These are phyloP conservation scores for Cirrhinus molitorella DNA, from an alignment of 2,797 vertebrate species.

Conservation along the genomic window DNA sequence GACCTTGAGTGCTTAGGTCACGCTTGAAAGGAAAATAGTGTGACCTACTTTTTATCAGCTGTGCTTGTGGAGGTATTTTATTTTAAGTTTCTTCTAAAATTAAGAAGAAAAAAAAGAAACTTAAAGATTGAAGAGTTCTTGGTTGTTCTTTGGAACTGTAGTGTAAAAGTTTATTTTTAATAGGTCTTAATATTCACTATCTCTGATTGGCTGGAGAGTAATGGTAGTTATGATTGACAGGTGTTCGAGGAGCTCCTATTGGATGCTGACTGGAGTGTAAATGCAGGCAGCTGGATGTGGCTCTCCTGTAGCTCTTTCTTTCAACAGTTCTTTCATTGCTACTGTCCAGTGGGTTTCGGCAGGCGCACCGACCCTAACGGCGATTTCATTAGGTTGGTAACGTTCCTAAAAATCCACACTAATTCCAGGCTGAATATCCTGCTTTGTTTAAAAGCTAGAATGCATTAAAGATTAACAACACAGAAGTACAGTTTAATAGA, in stretches of 20 bases:
- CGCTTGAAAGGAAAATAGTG: neutral
- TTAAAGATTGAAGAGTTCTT: too few species aligned
- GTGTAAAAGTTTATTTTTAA: neutral
- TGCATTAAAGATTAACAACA: conserved; percentile 23
- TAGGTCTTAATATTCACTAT: neutral
- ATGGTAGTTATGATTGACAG: conserved; percentile 49
- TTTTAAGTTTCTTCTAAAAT: neutral
- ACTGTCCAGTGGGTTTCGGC: conserved; percentile 85
- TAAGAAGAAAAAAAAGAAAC: too few species aligned
- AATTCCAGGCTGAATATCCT: conserved; percentile 36
- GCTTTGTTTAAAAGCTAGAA: conserved; percentile 4
- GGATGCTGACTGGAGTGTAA: conserved; percentile 85
- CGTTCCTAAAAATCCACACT: conserved; percentile 50
- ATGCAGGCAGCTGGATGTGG: conserved; percentile 87
- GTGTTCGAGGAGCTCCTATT: conserved; percentile 83
- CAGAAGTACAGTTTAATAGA: neutral
- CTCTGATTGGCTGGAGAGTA: conserved; percentile 37
- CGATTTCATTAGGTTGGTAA: conserved; percentile 84
- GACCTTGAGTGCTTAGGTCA: neutral
- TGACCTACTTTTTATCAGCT: neutral
- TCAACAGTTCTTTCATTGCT: conserved; percentile 88
- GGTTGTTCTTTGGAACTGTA: neutral
- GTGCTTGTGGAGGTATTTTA: neutral
- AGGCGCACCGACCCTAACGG: conserved; percentile 85
- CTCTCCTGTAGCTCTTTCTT: conserved; percentile 85